These are phyloP conservation scores for Ctenomys sociabilis DNA, from an alignment of 2,113 vertebrate genomes.

Conservation along the genomic window DNA sequence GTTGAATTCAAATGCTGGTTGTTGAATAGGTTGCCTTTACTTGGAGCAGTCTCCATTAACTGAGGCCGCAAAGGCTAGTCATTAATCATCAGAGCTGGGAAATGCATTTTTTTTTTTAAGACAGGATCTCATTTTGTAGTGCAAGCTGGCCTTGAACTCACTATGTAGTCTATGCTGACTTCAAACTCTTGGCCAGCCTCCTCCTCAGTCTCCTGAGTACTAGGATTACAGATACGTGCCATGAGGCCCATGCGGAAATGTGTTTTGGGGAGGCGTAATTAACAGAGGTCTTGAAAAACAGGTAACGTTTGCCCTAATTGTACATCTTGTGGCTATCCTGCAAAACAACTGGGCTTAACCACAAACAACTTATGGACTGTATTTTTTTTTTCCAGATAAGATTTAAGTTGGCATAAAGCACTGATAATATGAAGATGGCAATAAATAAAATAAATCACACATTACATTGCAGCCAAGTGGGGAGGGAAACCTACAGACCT, in stretches of 20 bases:
- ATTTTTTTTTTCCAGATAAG: conserved; percentile 16
- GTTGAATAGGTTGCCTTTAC: conserved; percentile 17
- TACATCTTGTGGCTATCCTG: conserved; percentile 56
- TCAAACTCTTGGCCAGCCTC: not conserved
- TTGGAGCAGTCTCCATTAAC: not conserved
- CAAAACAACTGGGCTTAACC: conserved; percentile 67
- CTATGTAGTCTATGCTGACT: not conserved
- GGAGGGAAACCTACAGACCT: conserved; percentile 76
- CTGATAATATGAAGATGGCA: not conserved
- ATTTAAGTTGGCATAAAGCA: conserved; percentile 30
- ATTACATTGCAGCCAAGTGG: conserved; percentile 78
- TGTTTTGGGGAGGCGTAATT: conserved; percentile 73
- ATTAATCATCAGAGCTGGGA: conserved; percentile 70
- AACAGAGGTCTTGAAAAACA: conserved; percentile 68
- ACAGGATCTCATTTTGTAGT: not conserved
- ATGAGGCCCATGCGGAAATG: not conserved
- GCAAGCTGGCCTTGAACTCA: not conserved
- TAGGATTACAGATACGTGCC: not conserved
- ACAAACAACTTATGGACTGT: conserved; percentile 41
- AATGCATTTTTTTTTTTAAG: not conserved
- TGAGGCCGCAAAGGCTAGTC: conserved; percentile 16
- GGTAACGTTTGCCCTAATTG: conserved; percentile 62
- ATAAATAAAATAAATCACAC: conserved; percentile 52
- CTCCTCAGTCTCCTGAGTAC: not conserved
- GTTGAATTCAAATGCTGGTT: not conserved